Evolutionary conservation across 37 sponge, comb jelly and placozoan genomes (phyloP).

Genomic region (Hexactinellida sp.): DNA sequence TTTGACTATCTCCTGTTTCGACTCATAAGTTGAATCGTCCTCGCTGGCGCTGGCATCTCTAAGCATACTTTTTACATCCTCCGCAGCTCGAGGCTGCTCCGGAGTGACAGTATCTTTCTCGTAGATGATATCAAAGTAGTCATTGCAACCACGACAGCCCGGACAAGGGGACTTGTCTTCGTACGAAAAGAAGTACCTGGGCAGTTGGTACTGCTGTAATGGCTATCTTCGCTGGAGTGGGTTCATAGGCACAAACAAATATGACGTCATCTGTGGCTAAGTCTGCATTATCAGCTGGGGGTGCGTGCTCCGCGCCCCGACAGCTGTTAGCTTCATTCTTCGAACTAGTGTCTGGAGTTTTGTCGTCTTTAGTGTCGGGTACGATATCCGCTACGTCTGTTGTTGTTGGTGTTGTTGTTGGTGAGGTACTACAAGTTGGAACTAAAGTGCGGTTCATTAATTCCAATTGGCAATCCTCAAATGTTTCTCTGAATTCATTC

Average conservation of each 20-base stretch:
- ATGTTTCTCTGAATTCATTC: conserved; percentile 42
- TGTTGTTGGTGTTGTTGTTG: background rate
- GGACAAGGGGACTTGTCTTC: conserved; percentile 42
- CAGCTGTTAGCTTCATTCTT: background rate
- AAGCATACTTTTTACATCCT: background rate
- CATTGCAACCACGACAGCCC: conserved; percentile 67
- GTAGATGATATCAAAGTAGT: conserved; percentile 19
- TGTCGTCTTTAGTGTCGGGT: background rate
- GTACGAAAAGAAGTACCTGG: conserved; percentile 54
- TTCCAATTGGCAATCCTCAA: conserved; percentile 29
- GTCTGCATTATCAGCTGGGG: too few relatives aligned
- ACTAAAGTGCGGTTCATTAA: background rate
- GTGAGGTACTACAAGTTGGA: background rate
- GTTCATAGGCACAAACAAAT: conserved; percentile 31
- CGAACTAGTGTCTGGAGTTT: background rate
- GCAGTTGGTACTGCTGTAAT: conserved; percentile 41
- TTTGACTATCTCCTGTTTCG: background rate
- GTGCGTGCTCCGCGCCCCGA: too few relatives aligned
- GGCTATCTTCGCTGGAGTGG: conserved; percentile 38
- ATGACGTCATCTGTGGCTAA: conserved; percentile 51
- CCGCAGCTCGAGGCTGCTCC: background rate
- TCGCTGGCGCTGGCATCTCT: conserved; percentile 13
- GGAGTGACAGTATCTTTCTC: background rate
- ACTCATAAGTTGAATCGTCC: background rate
- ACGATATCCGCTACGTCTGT: background rate